A percentile compares a stretch with the other conserved stretches of the same genome.
phyloP scores from a whole-genome alignment of 2,888 invertebrate genomes.

The Acronicta leporina region DNA sequence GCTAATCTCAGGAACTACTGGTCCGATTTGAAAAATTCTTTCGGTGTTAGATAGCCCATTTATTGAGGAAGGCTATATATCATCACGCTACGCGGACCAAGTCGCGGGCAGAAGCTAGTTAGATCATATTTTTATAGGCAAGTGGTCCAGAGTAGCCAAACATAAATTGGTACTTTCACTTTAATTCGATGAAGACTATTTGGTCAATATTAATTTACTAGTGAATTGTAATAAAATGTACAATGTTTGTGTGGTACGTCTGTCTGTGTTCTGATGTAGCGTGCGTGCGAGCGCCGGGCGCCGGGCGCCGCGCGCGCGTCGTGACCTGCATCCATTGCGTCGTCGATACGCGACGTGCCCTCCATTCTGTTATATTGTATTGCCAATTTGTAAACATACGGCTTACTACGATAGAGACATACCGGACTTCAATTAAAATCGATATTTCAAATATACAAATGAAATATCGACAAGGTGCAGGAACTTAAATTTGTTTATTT shows the following conservation, averaged over 20 bases:
- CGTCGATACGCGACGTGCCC: constrained; percentile 57
- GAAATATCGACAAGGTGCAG: constrained; percentile 16
- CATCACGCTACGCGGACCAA: too few relatives aligned
- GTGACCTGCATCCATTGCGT: constrained; percentile 66
- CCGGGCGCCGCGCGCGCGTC: constrained; percentile 51
- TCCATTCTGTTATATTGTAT: constrained; percentile 58
- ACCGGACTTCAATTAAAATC: constrained; percentile 35
- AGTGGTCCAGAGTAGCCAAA: constrained; percentile 6
- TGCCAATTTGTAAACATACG: constrained; percentile 62
- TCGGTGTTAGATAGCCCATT: too few relatives aligned
- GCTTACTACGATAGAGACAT: constrained; percentile 43
- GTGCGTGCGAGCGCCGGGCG: constrained; percentile 31
- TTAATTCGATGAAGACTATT: constrained; percentile 23
- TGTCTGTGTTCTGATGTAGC: constrained; percentile 9
- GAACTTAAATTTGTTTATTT: background rate
- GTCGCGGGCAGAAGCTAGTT: too few relatives aligned
- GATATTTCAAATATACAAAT: constrained; percentile 30
- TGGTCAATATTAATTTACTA: constrained; percentile 28
- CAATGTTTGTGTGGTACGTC: constrained; percentile 12
- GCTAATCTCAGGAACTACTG: too few relatives aligned
- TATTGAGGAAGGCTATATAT: too few relatives aligned
- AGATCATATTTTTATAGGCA: background rate
- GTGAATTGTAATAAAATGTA: constrained; percentile 28
- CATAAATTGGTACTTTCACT: constrained; percentile 13
- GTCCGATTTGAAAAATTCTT: too few relatives aligned